Base-by-base conservation (phyloP, 2,888 invertebrate species). In the Xestia c-nigrum region DNA sequence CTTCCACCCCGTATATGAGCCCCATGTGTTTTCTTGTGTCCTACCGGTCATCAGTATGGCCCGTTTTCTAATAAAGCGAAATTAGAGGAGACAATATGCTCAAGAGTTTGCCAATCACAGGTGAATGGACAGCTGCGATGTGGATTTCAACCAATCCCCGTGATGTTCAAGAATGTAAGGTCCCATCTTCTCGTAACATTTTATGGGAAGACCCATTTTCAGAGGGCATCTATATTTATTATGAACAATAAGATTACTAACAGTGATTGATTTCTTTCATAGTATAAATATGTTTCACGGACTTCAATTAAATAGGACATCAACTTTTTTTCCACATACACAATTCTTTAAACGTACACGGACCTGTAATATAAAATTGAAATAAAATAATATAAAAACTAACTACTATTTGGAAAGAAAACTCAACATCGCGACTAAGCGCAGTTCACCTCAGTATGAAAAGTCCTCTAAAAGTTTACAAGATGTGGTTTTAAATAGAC, bases 241-340 rank as follows among this genome's bases (percentile, higher is more conserved):
- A 64, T 14, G 16, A 64, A 46, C 14, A n/a, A 67, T 12, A 63
- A n/a, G 12, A 55, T 24, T 67, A 83, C 77, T 76, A 76, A 78
- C 74, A 64, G 59, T 52, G 40, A 19, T 46, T 65, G 1, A 52
- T 40, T 52, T 24, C 1, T 38, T 65, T 67, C 16, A 38, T 38
- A 46, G 16, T 12, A 40, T 43, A 7, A 31, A 55, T 55, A 47
- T 38, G 61, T n/a, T 67, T 55, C 59, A 59, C 31, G 46, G 47
- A 82, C 67, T 78, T 74, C 78, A 67, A 72, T 68, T 71, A 83
- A 87, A 91, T 80, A 90, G 88, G 78, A 91, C 91, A 87, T 91
- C 90, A 64, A 92, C 88, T 90, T 92, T 89, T 55, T 88, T 82
- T 73, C 24, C 40, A 80, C 57, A 68, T 74, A 52, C 80, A 74